phyloP scores from a whole-genome alignment of 2,113 vertebrate genomes.

The Silurus glanis region DNA sequence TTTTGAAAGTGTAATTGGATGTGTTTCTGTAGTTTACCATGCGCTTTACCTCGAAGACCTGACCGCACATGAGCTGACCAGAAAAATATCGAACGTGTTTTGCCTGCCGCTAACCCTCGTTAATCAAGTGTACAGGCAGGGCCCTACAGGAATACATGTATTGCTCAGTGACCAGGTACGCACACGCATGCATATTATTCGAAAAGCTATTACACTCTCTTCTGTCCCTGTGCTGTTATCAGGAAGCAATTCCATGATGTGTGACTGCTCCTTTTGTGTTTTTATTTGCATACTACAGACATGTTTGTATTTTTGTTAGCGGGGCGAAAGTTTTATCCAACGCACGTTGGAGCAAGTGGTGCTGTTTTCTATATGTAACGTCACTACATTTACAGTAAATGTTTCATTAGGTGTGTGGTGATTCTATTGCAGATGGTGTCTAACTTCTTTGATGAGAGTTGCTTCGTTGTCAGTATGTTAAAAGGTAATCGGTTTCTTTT shows the following conservation, averaged over 20 bases:
- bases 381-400: background rate
- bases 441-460: constrained; percentile 94
- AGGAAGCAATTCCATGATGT: background rate
- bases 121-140: constrained; percentile 94
- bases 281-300: constrained; percentile 18
- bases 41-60: constrained; percentile 94
- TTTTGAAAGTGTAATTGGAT: constrained; percentile 21
- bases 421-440: constrained; percentile 86
- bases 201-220: background rate
- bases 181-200: constrained; percentile 4
- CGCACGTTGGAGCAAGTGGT: background rate
- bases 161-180: constrained; percentile 91
- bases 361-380: background rate
- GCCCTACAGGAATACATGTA: constrained; percentile 95
- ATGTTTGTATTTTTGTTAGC: background rate
- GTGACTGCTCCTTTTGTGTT: constrained; percentile 28
- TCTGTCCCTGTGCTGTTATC: background rate
- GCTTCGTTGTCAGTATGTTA: constrained; percentile 90
- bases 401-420: background rate
- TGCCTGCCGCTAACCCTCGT: constrained; percentile 89
- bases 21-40: constrained; percentile 83
- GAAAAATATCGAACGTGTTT: constrained; percentile 93
- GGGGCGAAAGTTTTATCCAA: background rate
- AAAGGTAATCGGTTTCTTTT: constrained; percentile 77
- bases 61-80: constrained; percentile 82